Conservation (phyloP, 2,888 invertebrate species). For the Idaea aversata region DNA sequence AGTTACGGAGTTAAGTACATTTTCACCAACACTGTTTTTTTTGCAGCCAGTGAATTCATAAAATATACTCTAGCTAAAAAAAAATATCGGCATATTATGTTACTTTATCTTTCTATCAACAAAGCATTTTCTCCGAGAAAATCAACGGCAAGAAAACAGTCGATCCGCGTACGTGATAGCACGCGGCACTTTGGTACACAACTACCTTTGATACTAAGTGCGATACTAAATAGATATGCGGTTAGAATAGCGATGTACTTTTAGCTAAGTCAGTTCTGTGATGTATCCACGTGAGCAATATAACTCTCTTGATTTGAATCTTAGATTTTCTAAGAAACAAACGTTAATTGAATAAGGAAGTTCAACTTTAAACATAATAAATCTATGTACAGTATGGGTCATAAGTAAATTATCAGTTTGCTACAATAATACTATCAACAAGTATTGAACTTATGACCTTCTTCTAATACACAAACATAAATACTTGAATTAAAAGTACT, state of each 20-base stretch:
- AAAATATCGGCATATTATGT: no score
- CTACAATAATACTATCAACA: no score
- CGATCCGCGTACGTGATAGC: not conserved
- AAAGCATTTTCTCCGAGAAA: not conserved
- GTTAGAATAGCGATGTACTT: not conserved
- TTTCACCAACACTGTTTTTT: no score
- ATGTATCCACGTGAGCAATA: not conserved
- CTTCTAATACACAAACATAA: no score
- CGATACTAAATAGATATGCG: not conserved
- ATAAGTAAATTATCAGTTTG: no score
- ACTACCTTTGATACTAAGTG: not conserved
- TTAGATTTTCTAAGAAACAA: not conserved
- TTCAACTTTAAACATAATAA: not conserved
- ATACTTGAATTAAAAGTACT: no score
- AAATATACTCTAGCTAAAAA: no score
- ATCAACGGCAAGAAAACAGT: not conserved
- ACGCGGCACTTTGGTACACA: not conserved
- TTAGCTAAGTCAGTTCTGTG: not conserved
- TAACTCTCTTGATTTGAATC: not conserved
- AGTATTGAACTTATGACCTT: no score
- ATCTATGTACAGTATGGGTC: no score
- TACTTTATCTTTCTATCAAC: no score
- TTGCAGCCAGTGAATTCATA: no score
- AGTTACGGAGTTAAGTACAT: no score
- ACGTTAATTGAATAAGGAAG: not conserved